Conservation (phyloP, 2,113 vertebrate species). For the Meles meles region DNA sequence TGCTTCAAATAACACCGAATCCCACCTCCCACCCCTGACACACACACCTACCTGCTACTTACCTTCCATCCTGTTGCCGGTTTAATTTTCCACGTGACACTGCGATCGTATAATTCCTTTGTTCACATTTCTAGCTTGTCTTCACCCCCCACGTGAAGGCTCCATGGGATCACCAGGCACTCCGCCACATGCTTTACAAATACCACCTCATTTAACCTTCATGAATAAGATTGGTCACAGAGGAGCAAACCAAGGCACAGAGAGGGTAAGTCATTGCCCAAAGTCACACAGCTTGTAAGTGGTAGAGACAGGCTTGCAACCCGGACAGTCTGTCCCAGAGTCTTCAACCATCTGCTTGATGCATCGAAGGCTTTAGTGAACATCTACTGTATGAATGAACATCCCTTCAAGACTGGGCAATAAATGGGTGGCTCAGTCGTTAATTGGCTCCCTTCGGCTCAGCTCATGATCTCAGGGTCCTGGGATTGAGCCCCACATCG, state of each 20-base stretch:
- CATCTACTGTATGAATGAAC: not conserved
- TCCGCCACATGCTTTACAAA: not conserved
- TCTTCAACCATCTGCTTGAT: not conserved
- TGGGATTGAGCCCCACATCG: not conserved
- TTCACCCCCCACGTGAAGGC: fast-evolving
- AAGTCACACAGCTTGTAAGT: not conserved
- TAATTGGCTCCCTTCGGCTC: not conserved
- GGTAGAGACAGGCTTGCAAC: not conserved
- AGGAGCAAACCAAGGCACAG: not conserved
- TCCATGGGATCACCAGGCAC: not conserved
- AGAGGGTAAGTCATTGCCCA: not conserved
- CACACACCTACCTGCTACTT: not conserved
- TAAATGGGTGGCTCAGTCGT: not conserved
- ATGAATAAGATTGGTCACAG: not conserved
- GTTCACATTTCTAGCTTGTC: not conserved
- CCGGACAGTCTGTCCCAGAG: not conserved
- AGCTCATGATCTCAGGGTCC: not conserved
- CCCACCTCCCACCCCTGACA: fast-evolving
- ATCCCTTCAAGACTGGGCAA: not conserved
- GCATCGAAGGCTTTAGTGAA: not conserved
- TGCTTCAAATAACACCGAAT: not conserved
- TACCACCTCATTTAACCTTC: not conserved
- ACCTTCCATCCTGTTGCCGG: not conserved
- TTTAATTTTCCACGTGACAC: not conserved
- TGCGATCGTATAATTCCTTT: not conserved